phyloP scores from a whole-genome alignment of 2,797 vertebrate species.

The Tokudaia muenninki region DNA sequence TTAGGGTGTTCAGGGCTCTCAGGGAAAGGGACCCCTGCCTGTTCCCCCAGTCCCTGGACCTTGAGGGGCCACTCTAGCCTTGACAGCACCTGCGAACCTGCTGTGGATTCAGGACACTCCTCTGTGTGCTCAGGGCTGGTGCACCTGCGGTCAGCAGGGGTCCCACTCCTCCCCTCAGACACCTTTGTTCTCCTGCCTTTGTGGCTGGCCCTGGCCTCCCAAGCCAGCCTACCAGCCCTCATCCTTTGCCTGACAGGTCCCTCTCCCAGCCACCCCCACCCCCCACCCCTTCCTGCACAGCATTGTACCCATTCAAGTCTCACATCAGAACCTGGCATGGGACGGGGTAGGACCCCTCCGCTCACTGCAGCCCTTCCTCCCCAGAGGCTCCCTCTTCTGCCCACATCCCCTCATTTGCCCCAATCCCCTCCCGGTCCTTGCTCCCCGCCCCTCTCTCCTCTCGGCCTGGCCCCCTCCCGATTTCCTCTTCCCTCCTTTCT shows the following conservation, averaged over 20 bases:
- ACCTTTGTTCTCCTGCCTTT: conserved; percentile 80
- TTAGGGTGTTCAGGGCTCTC: neutral
- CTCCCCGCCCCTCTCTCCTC: neutral
- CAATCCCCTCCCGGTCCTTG: neutral
- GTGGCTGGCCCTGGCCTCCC: conserved; percentile 46
- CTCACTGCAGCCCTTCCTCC: neutral
- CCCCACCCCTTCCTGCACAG: neutral
- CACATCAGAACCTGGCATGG: neutral
- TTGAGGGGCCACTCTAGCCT: conserved; percentile 1
- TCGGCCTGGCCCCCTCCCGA: conserved; percentile 39
- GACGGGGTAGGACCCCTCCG: conserved; percentile 30
- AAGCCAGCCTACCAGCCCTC: conserved; percentile 56
- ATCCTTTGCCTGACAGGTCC: neutral
- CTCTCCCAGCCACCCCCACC: neutral
- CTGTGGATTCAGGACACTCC: neutral
- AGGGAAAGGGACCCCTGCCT: neutral
- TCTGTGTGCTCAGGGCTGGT: neutral
- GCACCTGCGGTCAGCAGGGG: conserved; percentile 58
- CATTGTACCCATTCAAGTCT: conserved; percentile 32
- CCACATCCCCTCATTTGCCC: conserved; percentile 44
- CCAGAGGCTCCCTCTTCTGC: neutral
- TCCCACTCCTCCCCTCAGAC: neutral
- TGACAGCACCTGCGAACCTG: neutral
- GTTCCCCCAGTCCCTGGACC: neutral
- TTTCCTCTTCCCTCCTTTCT: conserved; percentile 61